Base-by-base conservation (phyloP, 2,113 vertebrate genomes). In the Leuciscus idus region DNA sequence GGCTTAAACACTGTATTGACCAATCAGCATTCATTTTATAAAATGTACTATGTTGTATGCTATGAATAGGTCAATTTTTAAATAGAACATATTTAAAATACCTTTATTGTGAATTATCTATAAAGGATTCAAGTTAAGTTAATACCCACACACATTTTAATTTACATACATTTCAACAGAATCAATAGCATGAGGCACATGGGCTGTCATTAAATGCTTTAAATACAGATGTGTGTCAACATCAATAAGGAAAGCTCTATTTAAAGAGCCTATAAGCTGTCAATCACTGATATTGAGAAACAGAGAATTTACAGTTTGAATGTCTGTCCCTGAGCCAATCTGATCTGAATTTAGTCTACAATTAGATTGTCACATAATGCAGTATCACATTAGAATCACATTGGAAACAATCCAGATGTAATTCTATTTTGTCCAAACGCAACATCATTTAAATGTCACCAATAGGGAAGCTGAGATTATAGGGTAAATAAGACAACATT, bases 401-500 rank as follows among this genome's bases (percentile, higher is more conserved):
- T 55, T 48, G 39, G 57, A 70, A 12, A 55, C 1, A n/a, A 80
- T 84, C 83, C 83, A 84, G 59, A 48, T 61, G 12, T 75, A 33
- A 75, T 15, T 59, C 21, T 13, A 11, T 80, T 21, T 6, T 12
- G 62, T 57, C 57, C 36, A 85, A 76, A 52, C 17, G 9, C 52
- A 81, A n/a, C 84, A 73, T 55, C 3, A 1, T 73, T 55, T 13
- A 36, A 17, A 75, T 46, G 21, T 74, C 83, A 23, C 28, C 36
- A 75, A 26, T 2, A 61, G 7, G 43, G 3, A 59, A 39, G 83
- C 3, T 17, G 9, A 79, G 76, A 79, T 46, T 81, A 59, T 28
- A 75, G 11, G 26, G 39, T 87, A 68, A 87, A 61, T 68, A n/a
- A 82, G 23, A 48, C 50, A 81, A 55, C 28, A 19, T 19, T 75